These are phyloP conservation scores for Prorops nasuta DNA, from an alignment of 1,140 invertebrate genomes.

Conservation along the genomic window DNA sequence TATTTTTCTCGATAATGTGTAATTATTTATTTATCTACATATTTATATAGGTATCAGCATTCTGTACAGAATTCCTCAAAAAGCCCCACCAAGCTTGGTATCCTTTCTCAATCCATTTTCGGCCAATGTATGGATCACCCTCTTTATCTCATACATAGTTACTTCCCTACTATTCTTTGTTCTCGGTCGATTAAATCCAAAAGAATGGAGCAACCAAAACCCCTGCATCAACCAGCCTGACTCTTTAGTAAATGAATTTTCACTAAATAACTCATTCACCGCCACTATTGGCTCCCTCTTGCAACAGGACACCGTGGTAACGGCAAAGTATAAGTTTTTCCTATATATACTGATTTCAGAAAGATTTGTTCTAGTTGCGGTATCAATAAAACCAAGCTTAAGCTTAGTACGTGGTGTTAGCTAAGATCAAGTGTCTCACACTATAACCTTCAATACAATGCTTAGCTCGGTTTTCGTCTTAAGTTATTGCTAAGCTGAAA, in stretches of 20 bases:
- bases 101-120: constrained; percentile 87
- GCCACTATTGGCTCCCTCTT: constrained; percentile 63
- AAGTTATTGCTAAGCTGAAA: too few relatives aligned
- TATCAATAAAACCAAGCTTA: too few relatives aligned
- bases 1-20: neutral
- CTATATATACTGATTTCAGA: too few relatives aligned
- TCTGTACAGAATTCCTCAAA: constrained; percentile 75
- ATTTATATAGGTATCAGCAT: constrained; percentile 69
- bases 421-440: too few relatives aligned
- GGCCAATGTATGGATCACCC: constrained; percentile 72
- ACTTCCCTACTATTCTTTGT: constrained; percentile 79
- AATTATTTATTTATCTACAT: neutral
- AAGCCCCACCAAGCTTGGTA: constrained; percentile 73
- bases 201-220: constrained; percentile 81
- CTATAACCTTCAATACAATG: too few relatives aligned
- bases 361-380: too few relatives aligned
- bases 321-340: too few relatives aligned
- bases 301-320: too few relatives aligned
- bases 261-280: constrained; percentile 77
- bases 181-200: constrained; percentile 74
- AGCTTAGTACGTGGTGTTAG: too few relatives aligned
- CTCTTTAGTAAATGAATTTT: constrained; percentile 77
- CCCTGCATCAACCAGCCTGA: constrained; percentile 72
- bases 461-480: too few relatives aligned
- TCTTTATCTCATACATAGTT: constrained; percentile 73